Percentiles rank a stretch among this genome's conserved stretches.
These are phyloP conservation scores for Zaprionus capensis DNA, from an alignment of 1,140 invertebrate genomes.

Conservation along the genomic window DNA sequence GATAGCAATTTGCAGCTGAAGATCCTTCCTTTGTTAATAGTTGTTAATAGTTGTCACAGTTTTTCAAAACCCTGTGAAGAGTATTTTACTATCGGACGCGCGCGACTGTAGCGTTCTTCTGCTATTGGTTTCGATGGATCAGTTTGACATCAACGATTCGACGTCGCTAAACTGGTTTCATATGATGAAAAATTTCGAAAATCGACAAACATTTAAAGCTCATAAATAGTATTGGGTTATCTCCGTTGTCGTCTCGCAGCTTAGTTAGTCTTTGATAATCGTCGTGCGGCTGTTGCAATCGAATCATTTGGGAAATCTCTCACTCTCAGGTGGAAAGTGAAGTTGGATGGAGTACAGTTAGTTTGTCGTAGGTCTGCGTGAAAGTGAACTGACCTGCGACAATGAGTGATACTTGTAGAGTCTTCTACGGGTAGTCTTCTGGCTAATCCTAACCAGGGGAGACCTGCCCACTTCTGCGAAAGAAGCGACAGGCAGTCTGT, in stretches of 20 bases:
- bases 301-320: constrained; percentile 22
- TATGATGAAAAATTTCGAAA: constrained; percentile 73
- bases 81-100: no score
- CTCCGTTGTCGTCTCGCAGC: constrained; percentile 1
- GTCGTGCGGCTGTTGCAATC: constrained; percentile 60
- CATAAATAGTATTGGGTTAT: constrained; percentile 68
- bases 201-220: constrained; percentile 69
- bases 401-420: constrained; percentile 13
- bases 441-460: constrained; percentile 15
- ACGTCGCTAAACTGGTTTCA: constrained; percentile 72
- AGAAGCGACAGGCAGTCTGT: constrained; percentile 69
- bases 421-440: neutral
- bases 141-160: constrained; percentile 61
- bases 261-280: constrained; percentile 51
- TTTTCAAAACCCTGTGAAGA: no score
- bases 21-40: no score
- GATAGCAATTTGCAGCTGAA: no score
- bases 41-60: no score
- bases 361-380: constrained; percentile 69
- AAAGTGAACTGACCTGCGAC: constrained; percentile 62
- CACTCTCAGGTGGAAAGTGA: constrained; percentile 61
- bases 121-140: constrained; percentile 50
- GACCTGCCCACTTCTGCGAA: constrained; percentile 9
- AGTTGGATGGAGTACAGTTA: constrained; percentile 63
- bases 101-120: constrained; percentile 19